These are phyloP conservation scores for Gymnodraco acuticeps DNA, from an alignment of 2,797 vertebrate species.

Conservation along the genomic window DNA sequence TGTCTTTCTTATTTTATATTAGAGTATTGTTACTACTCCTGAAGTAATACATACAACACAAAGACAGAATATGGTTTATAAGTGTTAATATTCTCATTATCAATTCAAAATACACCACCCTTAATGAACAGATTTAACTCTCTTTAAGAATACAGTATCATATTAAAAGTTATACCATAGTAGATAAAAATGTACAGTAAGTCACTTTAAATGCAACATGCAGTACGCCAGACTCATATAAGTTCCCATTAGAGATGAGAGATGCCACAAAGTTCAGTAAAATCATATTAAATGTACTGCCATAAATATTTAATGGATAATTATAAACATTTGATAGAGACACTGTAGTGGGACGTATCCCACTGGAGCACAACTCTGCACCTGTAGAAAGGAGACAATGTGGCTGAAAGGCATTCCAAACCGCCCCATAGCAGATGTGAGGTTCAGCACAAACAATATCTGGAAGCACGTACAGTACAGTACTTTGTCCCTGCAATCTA, in stretches of 20 bases:
- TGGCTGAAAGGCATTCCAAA: constrained; percentile 45
- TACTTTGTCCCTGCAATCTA: neutral
- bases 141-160: neutral
- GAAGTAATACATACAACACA: too few species aligned
- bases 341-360: neutral
- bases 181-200: constrained; percentile 2
- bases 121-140: neutral
- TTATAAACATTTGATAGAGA: neutral
- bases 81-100: neutral
- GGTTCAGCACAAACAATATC: constrained; percentile 22
- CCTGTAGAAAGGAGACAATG: constrained; percentile 47
- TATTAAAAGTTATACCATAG: neutral
- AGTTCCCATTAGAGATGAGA: neutral
- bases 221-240: neutral
- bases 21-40: neutral
- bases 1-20: neutral
- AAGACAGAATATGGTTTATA: too few species aligned
- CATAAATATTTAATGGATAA: neutral
- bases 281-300: constrained; percentile 1
- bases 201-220: neutral
- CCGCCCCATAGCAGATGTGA: constrained; percentile 22
- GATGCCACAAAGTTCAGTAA: neutral
- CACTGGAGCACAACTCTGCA: constrained; percentile 47
- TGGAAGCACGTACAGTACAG: neutral
- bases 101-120: neutral